A percentile compares a stretch with the other conserved stretches of the same genome.
Conservation (phyloP, 1,140 invertebrate species). For the Caenorhabditis remanei region DNA sequence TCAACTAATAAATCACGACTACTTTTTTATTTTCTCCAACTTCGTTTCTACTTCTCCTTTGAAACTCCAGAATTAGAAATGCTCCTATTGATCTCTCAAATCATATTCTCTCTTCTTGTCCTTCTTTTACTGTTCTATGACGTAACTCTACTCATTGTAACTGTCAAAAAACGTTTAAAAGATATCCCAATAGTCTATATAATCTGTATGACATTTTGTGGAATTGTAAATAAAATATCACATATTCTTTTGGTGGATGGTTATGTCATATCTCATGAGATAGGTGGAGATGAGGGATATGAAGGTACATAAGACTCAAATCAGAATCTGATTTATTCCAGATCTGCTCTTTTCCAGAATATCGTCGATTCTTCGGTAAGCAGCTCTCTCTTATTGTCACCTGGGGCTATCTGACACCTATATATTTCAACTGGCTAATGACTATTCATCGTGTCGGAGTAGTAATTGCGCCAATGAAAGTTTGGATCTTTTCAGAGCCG, state of each 20-base stretch:
- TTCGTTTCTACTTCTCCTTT: no score
- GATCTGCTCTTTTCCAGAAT: slow-evolving; percentile 40
- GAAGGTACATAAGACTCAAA: background rate
- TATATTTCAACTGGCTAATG: background rate
- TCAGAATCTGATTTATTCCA: background rate
- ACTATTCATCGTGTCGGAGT: background rate
- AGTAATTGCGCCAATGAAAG: background rate
- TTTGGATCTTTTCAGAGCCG: background rate
- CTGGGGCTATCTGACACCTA: background rate
- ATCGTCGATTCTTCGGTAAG: background rate
- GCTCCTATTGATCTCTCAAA: background rate
- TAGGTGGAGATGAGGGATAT: slow-evolving; percentile 8
- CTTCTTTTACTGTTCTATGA: background rate
- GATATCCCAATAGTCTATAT: background rate
- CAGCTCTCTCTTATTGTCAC: background rate
- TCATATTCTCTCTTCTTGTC: background rate
- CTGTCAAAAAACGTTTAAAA: background rate
- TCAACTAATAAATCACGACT: no score
- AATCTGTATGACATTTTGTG: background rate
- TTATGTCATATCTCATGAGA: background rate
- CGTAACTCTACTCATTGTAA: background rate
- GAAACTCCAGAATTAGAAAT: background rate
- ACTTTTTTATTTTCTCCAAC: no score
- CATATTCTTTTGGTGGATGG: background rate
- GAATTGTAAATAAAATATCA: background rate